phyloP scores from a whole-genome alignment of 2,113 vertebrate genomes.

The Phrynosoma blainvillii region DNA sequence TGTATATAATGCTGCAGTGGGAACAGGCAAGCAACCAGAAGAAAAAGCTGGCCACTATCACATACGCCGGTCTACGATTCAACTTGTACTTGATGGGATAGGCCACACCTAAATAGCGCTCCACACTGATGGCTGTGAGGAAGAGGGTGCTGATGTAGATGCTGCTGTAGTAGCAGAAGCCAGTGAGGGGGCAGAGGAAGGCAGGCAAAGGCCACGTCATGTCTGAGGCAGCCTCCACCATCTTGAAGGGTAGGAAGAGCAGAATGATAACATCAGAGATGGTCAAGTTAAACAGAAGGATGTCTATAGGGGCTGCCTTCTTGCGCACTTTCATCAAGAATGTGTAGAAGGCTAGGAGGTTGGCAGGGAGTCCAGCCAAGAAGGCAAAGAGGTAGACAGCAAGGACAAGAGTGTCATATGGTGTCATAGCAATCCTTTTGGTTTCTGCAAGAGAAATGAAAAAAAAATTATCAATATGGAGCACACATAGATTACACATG shows the following conservation, averaged over 20 bases:
- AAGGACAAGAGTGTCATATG: conserved; percentile 70
- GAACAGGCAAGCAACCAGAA: conserved; percentile 81
- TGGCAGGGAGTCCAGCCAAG: conserved; percentile 83
- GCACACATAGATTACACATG: background rate
- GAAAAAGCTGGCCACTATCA: conserved; percentile 78
- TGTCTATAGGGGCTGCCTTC: conserved; percentile 79
- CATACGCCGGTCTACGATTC: conserved; percentile 78
- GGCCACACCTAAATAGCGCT: conserved; percentile 88
- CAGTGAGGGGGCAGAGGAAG: conserved; percentile 79
- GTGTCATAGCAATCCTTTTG: background rate
- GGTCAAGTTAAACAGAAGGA: conserved; percentile 89
- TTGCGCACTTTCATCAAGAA: conserved; percentile 80
- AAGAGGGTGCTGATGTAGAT: conserved; percentile 90
- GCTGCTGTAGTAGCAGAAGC: conserved; percentile 88
- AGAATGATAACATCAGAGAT: conserved; percentile 87
- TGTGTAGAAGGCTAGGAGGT: conserved; percentile 83
- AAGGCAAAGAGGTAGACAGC: conserved; percentile 84
- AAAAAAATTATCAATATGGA: too few species aligned
- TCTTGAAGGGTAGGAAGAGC: conserved; percentile 88
- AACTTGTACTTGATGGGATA: conserved; percentile 86
- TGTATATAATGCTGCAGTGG: conserved; percentile 84
- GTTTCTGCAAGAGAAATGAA: conserved; percentile 5
- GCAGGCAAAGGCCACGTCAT: conserved; percentile 79
- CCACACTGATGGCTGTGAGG: conserved; percentile 85
- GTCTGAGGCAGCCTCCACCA: conserved; percentile 74